phyloP scores from a whole-genome alignment of 2,888 invertebrate species.

The Andrena trimmerana region DNA sequence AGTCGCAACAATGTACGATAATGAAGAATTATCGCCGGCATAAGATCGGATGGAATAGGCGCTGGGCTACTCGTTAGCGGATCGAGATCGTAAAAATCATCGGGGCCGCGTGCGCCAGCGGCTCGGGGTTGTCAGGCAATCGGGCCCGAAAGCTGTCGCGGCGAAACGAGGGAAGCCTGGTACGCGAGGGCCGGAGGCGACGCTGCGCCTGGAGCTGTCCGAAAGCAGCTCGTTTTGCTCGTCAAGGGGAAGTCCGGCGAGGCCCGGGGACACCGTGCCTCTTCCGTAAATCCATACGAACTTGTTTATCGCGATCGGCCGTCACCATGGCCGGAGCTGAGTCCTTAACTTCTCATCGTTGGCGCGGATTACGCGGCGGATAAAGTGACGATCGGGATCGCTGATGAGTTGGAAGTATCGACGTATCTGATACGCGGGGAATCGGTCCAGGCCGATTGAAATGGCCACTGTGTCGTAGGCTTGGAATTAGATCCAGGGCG shows the following conservation, averaged over 20 bases:
- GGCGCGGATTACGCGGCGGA: slow-evolving; percentile 53
- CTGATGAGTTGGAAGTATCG: slow-evolving; percentile 51
- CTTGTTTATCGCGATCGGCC: slow-evolving; percentile 72
- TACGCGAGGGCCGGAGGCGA: slow-evolving; percentile 18
- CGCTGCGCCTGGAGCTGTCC: slow-evolving; percentile 63
- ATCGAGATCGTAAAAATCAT: slow-evolving; percentile 83
- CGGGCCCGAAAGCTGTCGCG: slow-evolving; percentile 44
- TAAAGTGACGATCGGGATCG: slow-evolving; percentile 36
- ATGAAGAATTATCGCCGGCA: slow-evolving; percentile 85
- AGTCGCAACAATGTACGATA: slow-evolving; percentile 84
- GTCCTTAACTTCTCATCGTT: slow-evolving; percentile 62
- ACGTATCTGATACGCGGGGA: slow-evolving; percentile 7
- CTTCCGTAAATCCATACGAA: slow-evolving; percentile 68
- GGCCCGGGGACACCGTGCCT: slow-evolving; percentile 36
- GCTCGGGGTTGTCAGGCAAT: slow-evolving; percentile 56
- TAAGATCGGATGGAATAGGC: slow-evolving; percentile 77
- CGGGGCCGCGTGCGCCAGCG: slow-evolving; percentile 51
- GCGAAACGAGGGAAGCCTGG: slow-evolving; percentile 34
- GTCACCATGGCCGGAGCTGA: slow-evolving; percentile 45
- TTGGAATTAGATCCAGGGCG: no score
- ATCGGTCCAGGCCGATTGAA: not conserved
- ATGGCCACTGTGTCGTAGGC: not conserved
- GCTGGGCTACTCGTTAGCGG: slow-evolving; percentile 82
- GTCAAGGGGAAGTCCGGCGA: slow-evolving; percentile 44
- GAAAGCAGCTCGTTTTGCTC: slow-evolving; percentile 66